A percentile compares a stretch with the other conserved stretches of the same genome.
These are phyloP conservation scores for Megatriorchis doriae DNA, from an alignment of 2,113 vertebrate species.

Conservation along the genomic window DNA sequence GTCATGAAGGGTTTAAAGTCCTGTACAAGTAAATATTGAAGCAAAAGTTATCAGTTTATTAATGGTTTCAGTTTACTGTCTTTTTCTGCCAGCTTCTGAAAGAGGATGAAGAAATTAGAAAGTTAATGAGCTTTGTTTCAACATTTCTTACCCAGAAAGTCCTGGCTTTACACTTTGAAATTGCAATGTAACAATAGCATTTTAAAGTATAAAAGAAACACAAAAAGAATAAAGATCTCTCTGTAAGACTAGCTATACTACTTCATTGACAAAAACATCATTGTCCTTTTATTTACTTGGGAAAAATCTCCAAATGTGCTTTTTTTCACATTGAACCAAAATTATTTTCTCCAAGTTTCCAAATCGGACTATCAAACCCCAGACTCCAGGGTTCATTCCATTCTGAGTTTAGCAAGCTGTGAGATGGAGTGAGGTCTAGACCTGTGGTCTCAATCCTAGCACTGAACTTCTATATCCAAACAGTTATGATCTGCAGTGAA, in stretches of 20 bases:
- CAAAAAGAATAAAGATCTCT: background rate
- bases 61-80: background rate
- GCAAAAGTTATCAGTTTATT: background rate
- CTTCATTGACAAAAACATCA: background rate
- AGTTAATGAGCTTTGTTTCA: background rate
- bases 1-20: background rate
- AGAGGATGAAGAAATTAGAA: background rate
- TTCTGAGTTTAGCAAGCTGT: background rate
- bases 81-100: background rate
- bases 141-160: background rate
- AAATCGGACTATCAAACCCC: background rate
- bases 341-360: background rate
- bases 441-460: background rate
- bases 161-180: background rate
- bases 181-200: background rate
- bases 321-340: background rate
- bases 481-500: background rate
- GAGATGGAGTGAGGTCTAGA: background rate
- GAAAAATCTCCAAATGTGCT: background rate
- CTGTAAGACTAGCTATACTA: background rate
- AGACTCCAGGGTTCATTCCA: background rate
- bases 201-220: background rate
- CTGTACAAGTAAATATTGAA: background rate
- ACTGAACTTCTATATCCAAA: background rate
- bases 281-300: background rate